Evolutionary conservation across 2,113 vertebrate genomes (phyloP).

Genomic region (Gracilinanus agilis): DNA sequence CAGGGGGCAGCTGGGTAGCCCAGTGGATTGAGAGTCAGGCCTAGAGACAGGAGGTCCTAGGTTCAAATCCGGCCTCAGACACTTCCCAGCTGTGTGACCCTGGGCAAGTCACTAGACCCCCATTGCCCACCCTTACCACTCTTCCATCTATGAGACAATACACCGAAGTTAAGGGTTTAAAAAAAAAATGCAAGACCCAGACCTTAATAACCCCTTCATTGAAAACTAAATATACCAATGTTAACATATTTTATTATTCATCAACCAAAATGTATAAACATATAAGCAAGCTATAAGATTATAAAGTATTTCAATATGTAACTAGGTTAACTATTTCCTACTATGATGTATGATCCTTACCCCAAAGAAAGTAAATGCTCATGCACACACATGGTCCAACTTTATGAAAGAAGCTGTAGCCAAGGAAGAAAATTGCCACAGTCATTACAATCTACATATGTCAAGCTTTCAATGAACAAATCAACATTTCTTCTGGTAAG

Average conservation of each 20-base stretch:
- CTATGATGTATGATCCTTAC: not conserved
- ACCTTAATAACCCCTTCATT: slow-evolving; percentile 20
- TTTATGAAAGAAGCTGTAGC: not conserved
- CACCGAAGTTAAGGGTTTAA: no score
- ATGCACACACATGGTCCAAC: not conserved
- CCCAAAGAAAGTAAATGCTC: no score
- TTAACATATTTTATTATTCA: not conserved
- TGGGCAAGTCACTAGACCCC: no score
- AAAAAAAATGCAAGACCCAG: not conserved
- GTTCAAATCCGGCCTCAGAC: no score
- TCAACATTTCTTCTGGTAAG: not conserved
- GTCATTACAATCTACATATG: not conserved
- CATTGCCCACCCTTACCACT: no score
- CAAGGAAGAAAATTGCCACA: not conserved
- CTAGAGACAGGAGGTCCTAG: no score
- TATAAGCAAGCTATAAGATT: not conserved
- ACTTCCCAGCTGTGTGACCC: no score
- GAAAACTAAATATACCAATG: slow-evolving; percentile 3
- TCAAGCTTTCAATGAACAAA: not conserved
- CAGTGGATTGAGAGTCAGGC: no score
- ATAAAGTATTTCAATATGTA: slow-evolving; percentile 40
- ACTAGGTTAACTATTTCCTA: slow-evolving; percentile 9
- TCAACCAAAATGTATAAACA: not conserved
- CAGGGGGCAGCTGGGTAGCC: no score
- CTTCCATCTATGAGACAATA: no score